phyloP scores from a whole-genome alignment of 1,140 invertebrate genomes.

The Aphelinus atriplicis region DNA sequence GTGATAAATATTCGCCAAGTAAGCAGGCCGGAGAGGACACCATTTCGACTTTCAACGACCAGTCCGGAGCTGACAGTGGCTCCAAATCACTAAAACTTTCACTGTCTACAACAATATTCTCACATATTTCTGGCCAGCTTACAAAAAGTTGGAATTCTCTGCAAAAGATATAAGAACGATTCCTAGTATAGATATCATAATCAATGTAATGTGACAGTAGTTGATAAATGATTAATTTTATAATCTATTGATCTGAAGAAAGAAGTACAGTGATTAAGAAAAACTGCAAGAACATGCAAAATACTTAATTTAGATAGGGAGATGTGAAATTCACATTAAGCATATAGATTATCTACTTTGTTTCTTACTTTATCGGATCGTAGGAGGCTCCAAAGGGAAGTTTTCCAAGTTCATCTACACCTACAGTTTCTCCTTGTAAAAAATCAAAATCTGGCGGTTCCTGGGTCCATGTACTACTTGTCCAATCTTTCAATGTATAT shows the following conservation, averaged over 20 bases:
- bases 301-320: background rate
- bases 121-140: slow-evolving; percentile 88
- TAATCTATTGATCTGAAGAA: too few species aligned
- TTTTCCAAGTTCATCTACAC: slow-evolving; percentile 69
- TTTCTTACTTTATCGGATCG: slow-evolving; percentile 76
- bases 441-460: slow-evolving; percentile 79
- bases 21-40: slow-evolving; percentile 72
- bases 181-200: too few species aligned
- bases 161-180: slow-evolving; percentile 49
- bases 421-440: slow-evolving; percentile 69
- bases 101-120: slow-evolving; percentile 88
- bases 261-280: background rate
- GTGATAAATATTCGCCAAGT: slow-evolving; percentile 72
- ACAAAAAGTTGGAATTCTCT: slow-evolving; percentile 82
- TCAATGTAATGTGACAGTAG: too few species aligned
- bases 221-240: too few species aligned
- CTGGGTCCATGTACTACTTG: slow-evolving; percentile 73
- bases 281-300: background rate
- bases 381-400: slow-evolving; percentile 86
- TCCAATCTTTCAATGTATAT: slow-evolving; percentile 81
- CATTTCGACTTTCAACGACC: slow-evolving; percentile 74
- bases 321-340: background rate
- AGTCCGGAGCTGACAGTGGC: slow-evolving; percentile 84
- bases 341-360: slow-evolving; percentile 41
- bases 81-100: slow-evolving; percentile 89